Evolutionary conservation across 2,113 vertebrate genomes (phyloP).

Genomic region (Syngnathus typhle): DNA sequence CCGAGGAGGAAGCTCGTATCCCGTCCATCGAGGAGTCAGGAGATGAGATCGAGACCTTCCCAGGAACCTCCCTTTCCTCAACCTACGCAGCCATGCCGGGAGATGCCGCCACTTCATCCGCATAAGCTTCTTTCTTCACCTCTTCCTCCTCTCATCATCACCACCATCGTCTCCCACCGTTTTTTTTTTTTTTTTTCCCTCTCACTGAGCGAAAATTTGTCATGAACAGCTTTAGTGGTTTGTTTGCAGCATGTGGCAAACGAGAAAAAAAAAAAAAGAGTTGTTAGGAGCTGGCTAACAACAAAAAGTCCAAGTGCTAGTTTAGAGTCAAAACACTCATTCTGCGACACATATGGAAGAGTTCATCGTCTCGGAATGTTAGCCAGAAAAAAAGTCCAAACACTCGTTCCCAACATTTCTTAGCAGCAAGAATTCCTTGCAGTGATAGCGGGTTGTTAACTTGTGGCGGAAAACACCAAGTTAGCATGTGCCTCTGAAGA

Average conservation of each 20-base stretch:
- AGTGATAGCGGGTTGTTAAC: background rate
- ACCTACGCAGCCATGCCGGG: slow-evolving; percentile 42
- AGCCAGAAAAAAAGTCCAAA: background rate
- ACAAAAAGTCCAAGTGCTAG: too few relatives aligned
- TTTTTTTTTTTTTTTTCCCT: background rate
- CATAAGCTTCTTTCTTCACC: slow-evolving; percentile 25
- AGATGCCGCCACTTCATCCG: slow-evolving; percentile 70
- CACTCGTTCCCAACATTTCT: background rate
- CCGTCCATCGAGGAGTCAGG: slow-evolving; percentile 72
- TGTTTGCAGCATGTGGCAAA: background rate
- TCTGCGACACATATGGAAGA: too few relatives aligned
- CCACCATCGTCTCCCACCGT: background rate
- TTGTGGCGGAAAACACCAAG: background rate
- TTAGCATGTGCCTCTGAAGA: background rate
- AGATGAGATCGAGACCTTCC: slow-evolving; percentile 68
- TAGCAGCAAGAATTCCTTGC: background rate
- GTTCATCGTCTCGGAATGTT: too few relatives aligned
- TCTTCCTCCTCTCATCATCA: slow-evolving; percentile 7
- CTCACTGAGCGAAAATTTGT: background rate
- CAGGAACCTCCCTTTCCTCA: slow-evolving; percentile 62
- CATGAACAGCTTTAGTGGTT: background rate
- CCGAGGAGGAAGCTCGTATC: slow-evolving; percentile 79
- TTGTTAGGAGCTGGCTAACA: background rate
- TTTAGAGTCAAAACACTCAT: too few relatives aligned
- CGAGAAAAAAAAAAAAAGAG: background rate